Evolutionary conservation across 2,113 vertebrate genomes (phyloP), one percentile per base, ranked within the genome.

Genomic region (Rhipidura dahli): DNA sequence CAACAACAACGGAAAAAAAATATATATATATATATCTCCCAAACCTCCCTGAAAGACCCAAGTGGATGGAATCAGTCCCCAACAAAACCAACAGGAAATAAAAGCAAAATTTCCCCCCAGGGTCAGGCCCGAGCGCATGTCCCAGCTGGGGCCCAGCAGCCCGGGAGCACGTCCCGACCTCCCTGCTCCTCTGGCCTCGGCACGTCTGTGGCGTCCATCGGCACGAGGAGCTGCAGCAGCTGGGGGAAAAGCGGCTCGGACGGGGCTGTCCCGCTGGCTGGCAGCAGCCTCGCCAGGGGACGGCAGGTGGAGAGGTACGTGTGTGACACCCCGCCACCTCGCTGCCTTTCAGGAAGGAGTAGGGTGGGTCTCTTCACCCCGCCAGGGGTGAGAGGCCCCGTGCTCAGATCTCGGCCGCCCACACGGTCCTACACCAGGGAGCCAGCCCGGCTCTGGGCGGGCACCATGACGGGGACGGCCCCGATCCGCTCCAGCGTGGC

Each of bases 401-500:
- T 65, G 60, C 83, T 96, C 15, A 37, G 82, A 56, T 86, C 73
- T 57, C 9, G 6, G 64, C 51, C 1, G 0, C 53, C 1, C 0
- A 5, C 35, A 15, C 8, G 2, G 15, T 91, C 75, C 98, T 98
- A 99, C 91, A 99, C 99, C 66, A 99, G 98, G 13, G 99, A 99
- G 42, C 99, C 99, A 0, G 99, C 99, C 94, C 99, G 98, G 98
- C 98, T 99, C 97, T 99, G 99, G 35, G 99, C 99, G 0, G 99
- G 99, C 93, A 99, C 99, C 99, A 99, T 99, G 91, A 99, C 99
- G 0, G 99, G 99, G 40, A 99, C 98, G 1, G 99, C 99, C 45
- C 99, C 99, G 33, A 99, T 99, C 68, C 99, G 98, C 97, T 99
- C 99, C 97, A 99, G 97, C 0, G 98, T 98, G 65, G 99, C 99